Evolutionary conservation across 2,113 vertebrate species (phyloP).

Genomic region (Gymnogyps californianus): DNA sequence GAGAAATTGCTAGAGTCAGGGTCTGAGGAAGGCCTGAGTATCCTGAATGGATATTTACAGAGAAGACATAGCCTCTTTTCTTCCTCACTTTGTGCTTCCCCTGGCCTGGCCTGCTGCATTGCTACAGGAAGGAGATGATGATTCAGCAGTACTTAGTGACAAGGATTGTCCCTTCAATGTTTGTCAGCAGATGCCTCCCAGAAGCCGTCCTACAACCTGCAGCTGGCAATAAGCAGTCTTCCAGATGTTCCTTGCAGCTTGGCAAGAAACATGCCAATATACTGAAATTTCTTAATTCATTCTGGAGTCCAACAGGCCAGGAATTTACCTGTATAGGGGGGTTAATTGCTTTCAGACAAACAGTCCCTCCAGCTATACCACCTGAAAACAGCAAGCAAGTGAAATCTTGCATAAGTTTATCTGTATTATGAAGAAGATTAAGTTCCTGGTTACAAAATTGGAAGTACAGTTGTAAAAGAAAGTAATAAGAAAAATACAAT

Average conservation of each 20-base stretch:
- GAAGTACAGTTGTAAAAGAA: not conserved
- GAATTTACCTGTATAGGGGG: not conserved
- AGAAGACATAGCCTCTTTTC: not conserved
- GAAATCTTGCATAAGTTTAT: not conserved
- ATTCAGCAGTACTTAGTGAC: not conserved
- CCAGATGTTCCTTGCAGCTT: not conserved
- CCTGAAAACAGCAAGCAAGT: not conserved
- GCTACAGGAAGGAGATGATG: not conserved
- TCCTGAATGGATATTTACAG: not conserved
- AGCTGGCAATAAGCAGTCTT: not conserved
- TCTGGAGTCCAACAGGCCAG: not conserved
- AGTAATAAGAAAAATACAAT: not conserved
- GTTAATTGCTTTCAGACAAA: not conserved
- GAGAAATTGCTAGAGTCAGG: not conserved
- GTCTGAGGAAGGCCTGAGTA: not conserved
- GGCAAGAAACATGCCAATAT: not conserved
- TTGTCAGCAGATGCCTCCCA: not conserved
- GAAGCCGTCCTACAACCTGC: rapidly evolving
- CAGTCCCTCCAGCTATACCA: not conserved
- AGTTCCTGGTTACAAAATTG: not conserved
- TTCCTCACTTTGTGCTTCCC: not conserved
- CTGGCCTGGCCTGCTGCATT: not conserved
- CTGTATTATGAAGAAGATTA: not conserved
- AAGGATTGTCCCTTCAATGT: not conserved
- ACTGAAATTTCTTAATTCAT: not conserved